Base-by-base conservation (phyloP, 1,140 invertebrate species). In the Bombus sibiricus region DNA sequence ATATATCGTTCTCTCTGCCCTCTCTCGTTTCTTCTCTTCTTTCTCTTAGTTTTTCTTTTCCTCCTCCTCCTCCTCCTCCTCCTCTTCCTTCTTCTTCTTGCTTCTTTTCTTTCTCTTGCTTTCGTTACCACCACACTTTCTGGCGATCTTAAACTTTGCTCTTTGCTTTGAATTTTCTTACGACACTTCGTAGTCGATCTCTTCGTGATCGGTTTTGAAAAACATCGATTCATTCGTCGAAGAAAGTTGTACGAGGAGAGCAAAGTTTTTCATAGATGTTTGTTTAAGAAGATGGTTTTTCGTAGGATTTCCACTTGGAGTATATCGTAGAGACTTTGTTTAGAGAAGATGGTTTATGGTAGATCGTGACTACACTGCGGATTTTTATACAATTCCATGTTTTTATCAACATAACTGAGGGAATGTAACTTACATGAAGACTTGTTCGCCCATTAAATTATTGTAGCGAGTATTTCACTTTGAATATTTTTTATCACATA, bases 1-100 rank as follows among this genome's bases (percentile, higher is more conserved):
- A 93, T 93, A 85, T 92, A 85, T 79, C 84, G 78, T 85, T 89
- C 85, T 88, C 78, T 59, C 59, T 18, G 81, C 73, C 32, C 64
- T 34, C 81, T 39, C 39, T 47, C 66, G 34, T 32, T 74, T 66
- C 57, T 39, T 72, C 75, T 80, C 69, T 77, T 73, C 66, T 88
- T 76, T 37, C 37, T 13, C 39, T 69, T 66, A 73, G 74, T 72
- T 28, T 32, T 6, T 66, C 22, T 59, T 37, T 75, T 72, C 34
- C 69, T 41, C 47, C 39, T 86, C 59, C 64, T 83, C 25, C 64
- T 72, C 28, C 43, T 71, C 28, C n/a, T 41, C 12, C 37, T 25
- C 18, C n/a, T 32, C 41, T 10, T 41, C 34, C n/a, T 1, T 2
- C 43, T 62, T 18, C 15, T 4, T 32, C 10, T 22, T 53, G 12